Conservation (phyloP, 2,797 vertebrate species). For the Sparidentex hasta region DNA sequence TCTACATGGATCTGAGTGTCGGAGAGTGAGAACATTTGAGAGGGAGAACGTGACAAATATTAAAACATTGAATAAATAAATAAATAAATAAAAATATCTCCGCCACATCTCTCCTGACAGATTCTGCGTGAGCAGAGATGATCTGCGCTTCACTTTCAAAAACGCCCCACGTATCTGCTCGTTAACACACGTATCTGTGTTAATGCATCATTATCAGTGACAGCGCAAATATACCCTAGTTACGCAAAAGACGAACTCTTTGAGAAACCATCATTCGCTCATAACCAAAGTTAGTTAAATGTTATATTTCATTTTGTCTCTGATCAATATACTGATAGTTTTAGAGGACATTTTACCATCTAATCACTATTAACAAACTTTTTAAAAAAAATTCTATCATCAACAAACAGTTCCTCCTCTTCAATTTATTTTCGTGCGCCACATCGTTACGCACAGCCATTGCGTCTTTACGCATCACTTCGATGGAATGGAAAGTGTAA, state of each 20-base stretch:
- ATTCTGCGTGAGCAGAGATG: background rate
- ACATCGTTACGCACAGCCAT: slow-evolving; percentile 15
- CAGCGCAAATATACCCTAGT: background rate
- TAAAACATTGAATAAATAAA: background rate
- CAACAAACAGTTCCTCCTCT: background rate
- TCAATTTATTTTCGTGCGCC: background rate
- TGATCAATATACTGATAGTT: no score
- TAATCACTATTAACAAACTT: background rate
- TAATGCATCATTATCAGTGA: background rate
- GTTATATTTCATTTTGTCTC: no score
- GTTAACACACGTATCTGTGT: background rate
- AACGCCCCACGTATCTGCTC: background rate
- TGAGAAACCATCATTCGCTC: background rate
- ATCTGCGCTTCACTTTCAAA: background rate
- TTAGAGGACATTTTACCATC: background rate
- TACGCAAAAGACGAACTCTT: background rate
- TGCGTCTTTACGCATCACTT: slow-evolving; percentile 52
- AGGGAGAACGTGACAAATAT: background rate
- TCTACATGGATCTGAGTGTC: background rate
- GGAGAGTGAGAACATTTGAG: background rate
- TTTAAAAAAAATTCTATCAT: background rate
- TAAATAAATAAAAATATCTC: fast-evolving
- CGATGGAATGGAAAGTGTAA: fast-evolving
- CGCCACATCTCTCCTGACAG: background rate
- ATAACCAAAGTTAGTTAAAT: background rate